Percentiles rank a stretch among this genome's conserved stretches.
phyloP scores from a whole-genome alignment of 2,113 vertebrate species.

The Pseudonaja textilis region DNA sequence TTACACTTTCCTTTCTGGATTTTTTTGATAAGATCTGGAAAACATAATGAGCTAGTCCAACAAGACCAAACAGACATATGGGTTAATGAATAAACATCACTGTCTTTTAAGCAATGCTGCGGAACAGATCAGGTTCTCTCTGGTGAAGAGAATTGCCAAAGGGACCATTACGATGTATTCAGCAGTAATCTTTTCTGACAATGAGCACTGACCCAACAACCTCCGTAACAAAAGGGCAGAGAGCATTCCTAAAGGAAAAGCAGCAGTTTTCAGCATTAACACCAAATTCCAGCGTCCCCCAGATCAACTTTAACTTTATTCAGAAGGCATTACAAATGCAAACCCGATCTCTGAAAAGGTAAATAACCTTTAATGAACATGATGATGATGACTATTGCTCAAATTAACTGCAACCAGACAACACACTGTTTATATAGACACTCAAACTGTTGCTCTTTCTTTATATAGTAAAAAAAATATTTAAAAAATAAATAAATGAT shows the following conservation, averaged over 20 bases:
- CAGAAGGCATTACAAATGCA: neutral
- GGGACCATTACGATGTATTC: neutral
- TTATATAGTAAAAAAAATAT: no score
- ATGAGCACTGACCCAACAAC: neutral
- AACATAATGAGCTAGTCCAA: neutral
- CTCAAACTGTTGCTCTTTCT: no score
- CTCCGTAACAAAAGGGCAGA: neutral
- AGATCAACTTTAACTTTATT: neutral
- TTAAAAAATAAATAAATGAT: neutral
- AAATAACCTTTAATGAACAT: neutral
- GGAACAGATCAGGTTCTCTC: neutral
- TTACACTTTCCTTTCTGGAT: neutral
- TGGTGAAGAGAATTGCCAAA: neutral
- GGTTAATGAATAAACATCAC: neutral
- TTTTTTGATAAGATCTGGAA: neutral
- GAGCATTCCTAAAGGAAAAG: neutral
- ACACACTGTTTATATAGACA: no score
- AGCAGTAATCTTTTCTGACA: neutral
- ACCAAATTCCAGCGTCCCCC: neutral
- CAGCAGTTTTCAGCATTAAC: neutral
- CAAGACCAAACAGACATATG: neutral
- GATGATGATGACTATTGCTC: no score
- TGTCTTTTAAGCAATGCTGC: neutral
- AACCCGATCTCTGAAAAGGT: neutral
- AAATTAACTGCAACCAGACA: no score